Conservation (phyloP, 2,888 invertebrate species). For the Rhagium mordax region DNA sequence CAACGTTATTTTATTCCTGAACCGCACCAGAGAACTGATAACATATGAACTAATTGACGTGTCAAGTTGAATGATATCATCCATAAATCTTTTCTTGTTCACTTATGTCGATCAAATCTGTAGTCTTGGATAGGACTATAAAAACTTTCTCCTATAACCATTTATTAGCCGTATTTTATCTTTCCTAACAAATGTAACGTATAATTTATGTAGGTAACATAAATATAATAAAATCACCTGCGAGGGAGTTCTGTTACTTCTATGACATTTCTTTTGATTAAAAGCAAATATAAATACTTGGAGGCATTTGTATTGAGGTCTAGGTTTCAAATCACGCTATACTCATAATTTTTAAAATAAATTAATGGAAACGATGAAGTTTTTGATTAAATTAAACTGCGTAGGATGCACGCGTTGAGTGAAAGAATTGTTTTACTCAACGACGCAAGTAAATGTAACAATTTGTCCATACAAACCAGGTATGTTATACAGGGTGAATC, state of each 20-base stretch:
- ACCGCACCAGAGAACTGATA: conserved; percentile 24
- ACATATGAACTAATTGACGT: conserved; percentile 31
- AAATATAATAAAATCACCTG: conserved; percentile 1
- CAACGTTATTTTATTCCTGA: conserved; percentile 1
- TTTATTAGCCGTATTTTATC: conserved; percentile 7
- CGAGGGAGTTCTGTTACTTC: neutral
- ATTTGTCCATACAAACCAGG: no score
- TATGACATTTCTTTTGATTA: no score
- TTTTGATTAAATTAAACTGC: no score
- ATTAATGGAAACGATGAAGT: no score
- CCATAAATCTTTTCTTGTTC: conserved; percentile 26
- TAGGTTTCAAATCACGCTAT: no score
- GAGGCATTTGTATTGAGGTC: no score
- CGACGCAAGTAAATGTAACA: no score
- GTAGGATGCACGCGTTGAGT: no score
- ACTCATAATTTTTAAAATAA: no score
- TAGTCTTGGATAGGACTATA: conserved; percentile 7
- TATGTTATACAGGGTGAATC: no score
- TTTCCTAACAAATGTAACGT: neutral
- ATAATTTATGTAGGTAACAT: conserved; percentile 4
- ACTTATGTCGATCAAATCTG: conserved; percentile 29
- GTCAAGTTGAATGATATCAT: conserved; percentile 28
- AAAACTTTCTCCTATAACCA: conserved; percentile 22
- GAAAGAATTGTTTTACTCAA: no score
- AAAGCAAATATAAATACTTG: no score